Evolutionary conservation across 2,113 vertebrate genomes (phyloP).

Genomic region (Addax nasomaculatus): DNA sequence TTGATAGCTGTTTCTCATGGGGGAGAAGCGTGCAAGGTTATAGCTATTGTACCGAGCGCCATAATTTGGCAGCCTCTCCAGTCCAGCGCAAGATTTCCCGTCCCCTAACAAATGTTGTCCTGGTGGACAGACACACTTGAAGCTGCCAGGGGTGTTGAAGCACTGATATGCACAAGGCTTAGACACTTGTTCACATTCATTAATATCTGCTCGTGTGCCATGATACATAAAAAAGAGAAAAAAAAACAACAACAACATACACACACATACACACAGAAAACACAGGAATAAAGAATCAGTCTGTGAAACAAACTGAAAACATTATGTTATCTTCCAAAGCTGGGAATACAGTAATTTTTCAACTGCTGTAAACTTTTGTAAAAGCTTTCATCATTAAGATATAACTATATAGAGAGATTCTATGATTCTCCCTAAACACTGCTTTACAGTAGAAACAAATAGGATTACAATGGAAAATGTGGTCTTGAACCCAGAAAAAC

Average conservation of each 20-base stretch:
- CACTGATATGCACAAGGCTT: slow-evolving; percentile 94
- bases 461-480: neutral
- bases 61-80: slow-evolving; percentile 91
- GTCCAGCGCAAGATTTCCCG: slow-evolving; percentile 95
- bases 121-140: slow-evolving; percentile 93
- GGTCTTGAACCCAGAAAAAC: neutral
- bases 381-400: neutral
- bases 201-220: slow-evolving; percentile 92
- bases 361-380: neutral
- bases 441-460: neutral
- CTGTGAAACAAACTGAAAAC: slow-evolving; percentile 74
- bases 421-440: neutral
- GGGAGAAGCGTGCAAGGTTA: slow-evolving; percentile 87
- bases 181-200: slow-evolving; percentile 94
- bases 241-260: slow-evolving; percentile 73
- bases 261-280: slow-evolving; percentile 72
- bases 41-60: slow-evolving; percentile 87
- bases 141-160: slow-evolving; percentile 96
- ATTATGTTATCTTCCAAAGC: slow-evolving; percentile 23
- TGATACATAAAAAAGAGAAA: slow-evolving; percentile 83
- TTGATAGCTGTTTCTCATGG: slow-evolving; percentile 84
- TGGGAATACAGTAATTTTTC: neutral
- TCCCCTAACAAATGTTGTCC: slow-evolving; percentile 94
- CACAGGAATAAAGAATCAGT: slow-evolving; percentile 78
- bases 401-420: neutral